Evolutionary conservation across 2,113 vertebrate species (phyloP), one percentile per base, ranked within the genome.

Genomic region (Corythornis vintsioides): DNA sequence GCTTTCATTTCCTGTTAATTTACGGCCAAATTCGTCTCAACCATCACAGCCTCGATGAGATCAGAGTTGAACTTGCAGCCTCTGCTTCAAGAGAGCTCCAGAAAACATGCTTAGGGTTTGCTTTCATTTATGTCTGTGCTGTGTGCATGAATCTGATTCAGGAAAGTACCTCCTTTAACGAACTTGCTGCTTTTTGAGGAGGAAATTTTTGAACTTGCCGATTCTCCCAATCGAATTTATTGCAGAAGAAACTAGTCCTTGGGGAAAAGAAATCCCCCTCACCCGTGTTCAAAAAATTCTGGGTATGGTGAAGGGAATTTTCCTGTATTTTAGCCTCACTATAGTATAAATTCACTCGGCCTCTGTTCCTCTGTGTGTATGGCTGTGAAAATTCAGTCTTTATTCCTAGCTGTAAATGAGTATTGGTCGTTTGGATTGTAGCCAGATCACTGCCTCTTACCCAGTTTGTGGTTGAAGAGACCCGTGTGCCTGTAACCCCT

Each of bases 1-100:
- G 70, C 35, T 24, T 95, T 95, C 89, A 89, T 92, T 95, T 94
- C 94, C 92, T 95, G 85, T 89, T 86, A 89, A 94, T 93, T 93
- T 94, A 89, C 22, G 4, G 92, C 79, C 92, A 93, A 87, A 74
- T 95, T 89, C 61, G 78, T 83, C 88, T 74, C 48, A 5, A 77
- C 90, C 82, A 9, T 91, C 50, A 8, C 61, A 61, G 69, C 65
- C 56, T 38, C 33, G 88, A 81, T 94, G 94, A 96, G 87, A 83
- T 96, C 92, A 81, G 92, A 80, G 89, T 64, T 91, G 83, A 95
- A 92, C 79, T 92, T 4, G 0, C 21, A 77, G 92, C 53, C 65
- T 5, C n/a, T 29, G 50, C 69, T 93, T 71, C 87, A 93, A 69
- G 64, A 71, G 63, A 73, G 72, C 87, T 86, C n/a, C 80, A 59